Percentiles rank a stretch among this genome's conserved stretches.
Conservation (phyloP, 1,140 invertebrate genomes). For the Temnothorax nylanderi region DNA sequence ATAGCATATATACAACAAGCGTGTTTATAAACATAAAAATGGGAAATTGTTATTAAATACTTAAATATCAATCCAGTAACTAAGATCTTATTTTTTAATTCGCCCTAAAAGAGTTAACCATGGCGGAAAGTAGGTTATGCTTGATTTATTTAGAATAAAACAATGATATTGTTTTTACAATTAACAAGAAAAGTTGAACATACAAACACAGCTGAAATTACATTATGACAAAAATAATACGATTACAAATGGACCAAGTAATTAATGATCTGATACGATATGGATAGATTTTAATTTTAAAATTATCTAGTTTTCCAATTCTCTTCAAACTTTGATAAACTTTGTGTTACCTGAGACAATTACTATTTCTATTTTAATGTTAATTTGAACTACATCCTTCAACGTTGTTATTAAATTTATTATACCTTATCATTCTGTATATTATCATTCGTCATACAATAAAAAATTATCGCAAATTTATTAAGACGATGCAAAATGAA, state of each 20-base stretch:
- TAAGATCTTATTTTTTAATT: conserved; percentile 22
- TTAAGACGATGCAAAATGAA: neutral
- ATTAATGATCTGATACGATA: neutral
- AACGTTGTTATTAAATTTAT: neutral
- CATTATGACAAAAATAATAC: neutral
- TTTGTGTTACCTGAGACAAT: neutral
- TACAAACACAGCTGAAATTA: neutral
- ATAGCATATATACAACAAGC: neutral
- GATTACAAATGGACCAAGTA: neutral
- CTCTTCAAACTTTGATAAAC: neutral
- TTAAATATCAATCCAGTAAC: neutral
- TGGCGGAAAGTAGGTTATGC: conserved; percentile 72
- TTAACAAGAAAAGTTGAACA: neutral
- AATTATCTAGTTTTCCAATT: neutral
- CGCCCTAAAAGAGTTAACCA: conserved; percentile 68
- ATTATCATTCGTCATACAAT: neutral
- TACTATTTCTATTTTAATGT: neutral
- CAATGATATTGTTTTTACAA: conserved; percentile 32
- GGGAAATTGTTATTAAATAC: neutral
- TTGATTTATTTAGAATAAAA: conserved; percentile 73
- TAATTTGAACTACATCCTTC: neutral
- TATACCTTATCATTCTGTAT: neutral
- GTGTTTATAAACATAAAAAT: neutral
- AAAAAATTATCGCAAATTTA: neutral
- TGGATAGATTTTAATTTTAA: conserved; percentile 48